phyloP scores from a whole-genome alignment of 2,888 invertebrate species.

The Sphaeridia pumilis region DNA sequence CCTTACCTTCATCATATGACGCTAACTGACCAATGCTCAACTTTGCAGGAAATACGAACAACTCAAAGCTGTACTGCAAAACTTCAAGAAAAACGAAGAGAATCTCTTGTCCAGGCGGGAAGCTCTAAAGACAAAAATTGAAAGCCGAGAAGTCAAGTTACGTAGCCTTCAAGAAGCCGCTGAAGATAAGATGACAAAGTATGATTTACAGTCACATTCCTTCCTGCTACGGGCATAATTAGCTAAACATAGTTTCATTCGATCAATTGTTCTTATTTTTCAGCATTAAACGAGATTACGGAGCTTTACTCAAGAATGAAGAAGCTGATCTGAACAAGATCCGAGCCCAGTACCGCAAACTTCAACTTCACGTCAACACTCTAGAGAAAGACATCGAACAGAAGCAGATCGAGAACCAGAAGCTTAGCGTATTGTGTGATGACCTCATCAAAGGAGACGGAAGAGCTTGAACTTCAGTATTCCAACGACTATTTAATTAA shows the following conservation, averaged over 20 bases:
- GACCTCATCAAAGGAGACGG: constrained; percentile 11
- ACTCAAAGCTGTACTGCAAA: neutral
- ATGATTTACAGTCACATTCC: neutral
- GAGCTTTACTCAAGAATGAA: constrained; percentile 7
- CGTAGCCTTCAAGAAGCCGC: constrained; percentile 7
- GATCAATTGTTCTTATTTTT: neutral
- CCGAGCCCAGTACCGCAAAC: constrained; percentile 9
- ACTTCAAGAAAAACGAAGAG: constrained; percentile 14
- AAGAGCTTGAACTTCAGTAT: neutral
- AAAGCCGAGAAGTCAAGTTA: constrained; percentile 6
- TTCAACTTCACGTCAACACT: constrained; percentile 8
- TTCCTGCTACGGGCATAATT: neutral
- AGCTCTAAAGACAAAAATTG: constrained; percentile 5
- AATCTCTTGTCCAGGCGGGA: constrained; percentile 2
- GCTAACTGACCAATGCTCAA: neutral
- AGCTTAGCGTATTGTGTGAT: constrained; percentile 10
- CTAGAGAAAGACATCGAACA: constrained; percentile 12
- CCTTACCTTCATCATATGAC: neutral
- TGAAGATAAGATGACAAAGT: constrained; percentile 9
- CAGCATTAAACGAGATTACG: constrained; percentile 7
- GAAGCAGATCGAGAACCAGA: constrained; percentile 9
- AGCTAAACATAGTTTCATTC: neutral
- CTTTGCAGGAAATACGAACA: constrained; percentile 9
- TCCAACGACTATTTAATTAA: too few relatives aligned
- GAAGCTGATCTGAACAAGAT: constrained; percentile 9